These are phyloP conservation scores for Pseudobourletiella spinata DNA, from an alignment of 1,140 invertebrate species.

Conservation along the genomic window DNA sequence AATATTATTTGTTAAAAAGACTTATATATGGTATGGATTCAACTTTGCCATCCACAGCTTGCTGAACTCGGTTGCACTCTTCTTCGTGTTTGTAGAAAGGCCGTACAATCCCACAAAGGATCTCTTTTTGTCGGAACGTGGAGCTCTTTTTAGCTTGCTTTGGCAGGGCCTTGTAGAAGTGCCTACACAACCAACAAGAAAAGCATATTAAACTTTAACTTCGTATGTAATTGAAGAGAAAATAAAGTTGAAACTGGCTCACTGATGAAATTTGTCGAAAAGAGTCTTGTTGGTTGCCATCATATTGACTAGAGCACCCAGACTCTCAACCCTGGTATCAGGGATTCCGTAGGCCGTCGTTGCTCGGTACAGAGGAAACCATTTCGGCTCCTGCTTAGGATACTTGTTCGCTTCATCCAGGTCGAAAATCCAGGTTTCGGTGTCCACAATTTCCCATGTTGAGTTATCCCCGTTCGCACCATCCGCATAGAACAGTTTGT, in stretches of 20 bases:
- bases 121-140: constrained; percentile 21
- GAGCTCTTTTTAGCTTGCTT: constrained; percentile 5
- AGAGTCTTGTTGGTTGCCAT: constrained; percentile 39
- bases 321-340: constrained; percentile 1
- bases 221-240: not conserved
- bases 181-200: not conserved
- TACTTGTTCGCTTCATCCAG: constrained; percentile 42
- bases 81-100: constrained; percentile 20
- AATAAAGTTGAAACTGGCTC: constrained; percentile 23
- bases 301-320: constrained; percentile 37
- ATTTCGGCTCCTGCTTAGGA: constrained; percentile 11
- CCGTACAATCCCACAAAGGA: constrained; percentile 29
- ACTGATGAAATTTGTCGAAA: constrained; percentile 42
- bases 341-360: constrained; percentile 32
- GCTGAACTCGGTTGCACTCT: constrained; percentile 28
- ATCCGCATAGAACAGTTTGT: constrained; percentile 47
- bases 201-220: not conserved
- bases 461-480: constrained; percentile 38
- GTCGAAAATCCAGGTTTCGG: constrained; percentile 44
- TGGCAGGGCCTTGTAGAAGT: constrained; percentile 20
- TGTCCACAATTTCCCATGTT: constrained; percentile 40
- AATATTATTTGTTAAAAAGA: too few species aligned
- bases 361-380: constrained; percentile 37
- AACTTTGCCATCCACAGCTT: constrained; percentile 26
- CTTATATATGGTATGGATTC: constrained; percentile 16